These are phyloP conservation scores for Corythornis leucogaster DNA, from an alignment of 2,797 vertebrate species.

Conservation along the genomic window DNA sequence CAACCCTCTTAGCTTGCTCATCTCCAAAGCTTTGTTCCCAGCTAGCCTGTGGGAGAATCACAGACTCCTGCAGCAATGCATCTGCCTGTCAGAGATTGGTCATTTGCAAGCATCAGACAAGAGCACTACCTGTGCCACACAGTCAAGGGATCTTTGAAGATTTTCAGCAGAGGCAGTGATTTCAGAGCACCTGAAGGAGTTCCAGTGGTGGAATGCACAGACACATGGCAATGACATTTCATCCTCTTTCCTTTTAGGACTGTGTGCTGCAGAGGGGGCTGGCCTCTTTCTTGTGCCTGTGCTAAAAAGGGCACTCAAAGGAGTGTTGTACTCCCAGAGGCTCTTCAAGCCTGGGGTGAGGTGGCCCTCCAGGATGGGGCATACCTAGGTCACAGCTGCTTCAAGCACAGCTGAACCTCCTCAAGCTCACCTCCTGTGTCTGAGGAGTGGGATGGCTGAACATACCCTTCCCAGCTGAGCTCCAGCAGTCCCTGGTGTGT, in stretches of 20 bases:
- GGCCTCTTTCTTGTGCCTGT: rapidly evolving
- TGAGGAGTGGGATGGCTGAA: neutral
- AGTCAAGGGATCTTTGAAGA: neutral
- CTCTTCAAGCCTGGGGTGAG: rapidly evolving
- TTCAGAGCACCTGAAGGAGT: neutral
- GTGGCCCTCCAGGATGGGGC: neutral
- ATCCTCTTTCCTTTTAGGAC: neutral
- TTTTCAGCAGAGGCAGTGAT: neutral
- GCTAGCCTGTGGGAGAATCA: neutral
- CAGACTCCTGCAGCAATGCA: neutral
- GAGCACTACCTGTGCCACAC: neutral
- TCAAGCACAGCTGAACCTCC: neutral
- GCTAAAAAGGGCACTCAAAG: neutral
- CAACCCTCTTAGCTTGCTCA: neutral
- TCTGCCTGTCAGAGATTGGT: neutral
- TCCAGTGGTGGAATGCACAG: neutral
- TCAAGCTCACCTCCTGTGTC: neutral
- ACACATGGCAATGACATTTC: neutral
- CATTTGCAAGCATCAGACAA: neutral
- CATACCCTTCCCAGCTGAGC: neutral
- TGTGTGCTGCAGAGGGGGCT: rapidly evolving
- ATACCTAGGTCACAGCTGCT: neutral
- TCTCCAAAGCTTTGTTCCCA: neutral
- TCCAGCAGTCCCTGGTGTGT: neutral
- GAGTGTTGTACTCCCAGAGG: neutral